Evolutionary conservation across 2,113 vertebrate species (phyloP).

Genomic region (Corydoras maculifer): DNA sequence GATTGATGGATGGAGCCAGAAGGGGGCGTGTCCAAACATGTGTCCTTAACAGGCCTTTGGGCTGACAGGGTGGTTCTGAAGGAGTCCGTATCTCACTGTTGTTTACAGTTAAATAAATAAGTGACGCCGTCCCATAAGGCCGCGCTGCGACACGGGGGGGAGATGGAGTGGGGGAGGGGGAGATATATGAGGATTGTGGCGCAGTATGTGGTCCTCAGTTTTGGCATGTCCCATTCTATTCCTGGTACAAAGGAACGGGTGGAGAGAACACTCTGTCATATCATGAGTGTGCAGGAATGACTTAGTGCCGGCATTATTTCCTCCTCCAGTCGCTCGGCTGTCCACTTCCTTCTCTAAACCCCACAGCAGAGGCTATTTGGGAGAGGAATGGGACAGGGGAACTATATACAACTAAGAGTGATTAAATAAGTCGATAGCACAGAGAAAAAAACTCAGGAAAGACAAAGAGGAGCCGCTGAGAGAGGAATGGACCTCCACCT

Average conservation of each 20-base stretch:
- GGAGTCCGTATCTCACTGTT: no score
- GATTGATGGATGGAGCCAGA: no score
- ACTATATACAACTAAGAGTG: background rate
- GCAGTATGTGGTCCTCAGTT: constrained; percentile 3
- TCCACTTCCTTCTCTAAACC: constrained; percentile 19
- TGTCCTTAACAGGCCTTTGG: no score
- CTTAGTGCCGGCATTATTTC: constrained; percentile 1
- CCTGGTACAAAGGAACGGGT: constrained; percentile 12
- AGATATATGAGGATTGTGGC: background rate
- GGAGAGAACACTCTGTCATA: constrained; percentile 24
- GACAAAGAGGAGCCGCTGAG: background rate
- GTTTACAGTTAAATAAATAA: no score
- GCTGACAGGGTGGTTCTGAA: no score
- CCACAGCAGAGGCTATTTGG: constrained; percentile 6
- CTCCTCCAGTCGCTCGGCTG: background rate
- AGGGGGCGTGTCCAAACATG: no score
- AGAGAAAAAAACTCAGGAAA: background rate
- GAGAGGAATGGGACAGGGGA: constrained; percentile 7
- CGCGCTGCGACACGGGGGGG: background rate
- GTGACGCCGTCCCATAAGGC: no score
- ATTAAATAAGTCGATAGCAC: background rate
- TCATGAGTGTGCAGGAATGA: constrained; percentile 14
- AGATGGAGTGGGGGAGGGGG: background rate
- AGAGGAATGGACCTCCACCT: background rate
- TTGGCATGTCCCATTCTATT: constrained; percentile 18